A percentile compares a stretch with the other conserved stretches of the same genome.
Evolutionary conservation across 2,113 vertebrate genomes (phyloP).

Genomic region (Prionailurus viverrinus): DNA sequence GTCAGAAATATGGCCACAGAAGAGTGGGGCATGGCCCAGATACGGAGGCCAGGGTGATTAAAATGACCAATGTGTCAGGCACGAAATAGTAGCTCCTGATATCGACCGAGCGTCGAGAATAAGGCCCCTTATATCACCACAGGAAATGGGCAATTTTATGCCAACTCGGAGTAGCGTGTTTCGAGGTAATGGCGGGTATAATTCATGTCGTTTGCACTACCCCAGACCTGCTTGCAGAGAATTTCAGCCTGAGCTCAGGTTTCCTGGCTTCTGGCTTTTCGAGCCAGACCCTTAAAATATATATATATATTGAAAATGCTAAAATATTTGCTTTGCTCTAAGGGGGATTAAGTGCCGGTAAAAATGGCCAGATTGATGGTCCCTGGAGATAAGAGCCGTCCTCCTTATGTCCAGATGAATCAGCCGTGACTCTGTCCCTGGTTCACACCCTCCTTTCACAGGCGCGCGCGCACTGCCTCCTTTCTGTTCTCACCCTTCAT

Average conservation of each 20-base stretch:
- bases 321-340: slow-evolving; percentile 49
- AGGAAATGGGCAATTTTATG: slow-evolving; percentile 77
- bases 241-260: slow-evolving; percentile 53
- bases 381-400: background rate
- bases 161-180: slow-evolving; percentile 64
- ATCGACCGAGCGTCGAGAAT: background rate
- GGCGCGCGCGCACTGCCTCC: fast-evolving
- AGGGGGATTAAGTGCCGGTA: background rate
- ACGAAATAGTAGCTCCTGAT: slow-evolving; percentile 17
- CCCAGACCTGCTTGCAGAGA: slow-evolving; percentile 48
- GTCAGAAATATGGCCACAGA: slow-evolving; percentile 1
- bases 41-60: background rate
- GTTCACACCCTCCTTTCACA: fast-evolving
- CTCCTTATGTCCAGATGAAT: background rate
- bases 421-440: background rate
- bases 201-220: slow-evolving; percentile 57
- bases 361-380: background rate
- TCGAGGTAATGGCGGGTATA: slow-evolving; percentile 71
- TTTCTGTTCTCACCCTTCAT: background rate
- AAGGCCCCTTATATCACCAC: slow-evolving; percentile 35
- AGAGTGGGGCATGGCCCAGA: background rate
- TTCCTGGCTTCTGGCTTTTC: slow-evolving; percentile 26
- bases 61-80: slow-evolving; percentile 10
- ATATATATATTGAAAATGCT: slow-evolving; percentile 44
- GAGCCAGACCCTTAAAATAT: slow-evolving; percentile 42